These are phyloP conservation scores for Sarcophaga carnaria DNA, from an alignment of 2,888 invertebrate genomes.

Conservation along the genomic window DNA sequence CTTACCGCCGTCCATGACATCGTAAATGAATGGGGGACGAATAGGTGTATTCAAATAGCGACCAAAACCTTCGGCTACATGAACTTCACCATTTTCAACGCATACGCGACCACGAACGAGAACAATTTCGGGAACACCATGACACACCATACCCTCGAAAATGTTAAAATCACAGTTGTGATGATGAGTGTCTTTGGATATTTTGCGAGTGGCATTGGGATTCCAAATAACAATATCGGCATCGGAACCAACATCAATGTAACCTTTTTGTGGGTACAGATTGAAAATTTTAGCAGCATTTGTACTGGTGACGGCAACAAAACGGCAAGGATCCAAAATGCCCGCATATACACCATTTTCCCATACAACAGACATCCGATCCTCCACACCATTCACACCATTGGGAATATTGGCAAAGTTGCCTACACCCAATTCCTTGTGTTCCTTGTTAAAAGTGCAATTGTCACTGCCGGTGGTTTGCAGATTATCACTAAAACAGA, in stretches of 20 bases:
- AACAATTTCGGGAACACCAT: conserved; percentile 96
- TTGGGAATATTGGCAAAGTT: conserved; percentile 97
- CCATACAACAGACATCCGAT: conserved; percentile 98
- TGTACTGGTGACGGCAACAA: conserved; percentile 97
- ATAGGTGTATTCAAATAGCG: conserved; percentile 91
- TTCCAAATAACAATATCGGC: conserved; percentile 99
- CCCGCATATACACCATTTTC: conserved; percentile 96
- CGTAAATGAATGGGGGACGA: conserved; percentile 89
- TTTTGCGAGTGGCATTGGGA: conserved; percentile 90
- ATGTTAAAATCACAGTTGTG: conserved; percentile 98
- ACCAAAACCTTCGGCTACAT: conserved; percentile 95
- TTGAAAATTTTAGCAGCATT: conserved; percentile 99
- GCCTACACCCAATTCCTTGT: conserved; percentile 93
- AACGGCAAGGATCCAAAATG: conserved; percentile 94
- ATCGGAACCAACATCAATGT: conserved; percentile 95
- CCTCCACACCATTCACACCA: conserved; percentile 98
- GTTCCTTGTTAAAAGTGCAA: conserved; percentile 95
- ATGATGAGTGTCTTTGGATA: conserved; percentile 95
- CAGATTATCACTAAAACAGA: conserved; percentile 89
- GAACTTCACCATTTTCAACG: conserved; percentile 93
- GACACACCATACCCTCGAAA: conserved; percentile 96
- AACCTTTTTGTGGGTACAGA: conserved; percentile 97
- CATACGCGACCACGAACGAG: conserved; percentile 95
- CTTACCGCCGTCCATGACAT: conserved; percentile 78
- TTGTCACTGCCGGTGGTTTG: conserved; percentile 97